phyloP scores from a whole-genome alignment of 2,888 invertebrate genomes.

The Drosophila pseudotalamancana region DNA sequence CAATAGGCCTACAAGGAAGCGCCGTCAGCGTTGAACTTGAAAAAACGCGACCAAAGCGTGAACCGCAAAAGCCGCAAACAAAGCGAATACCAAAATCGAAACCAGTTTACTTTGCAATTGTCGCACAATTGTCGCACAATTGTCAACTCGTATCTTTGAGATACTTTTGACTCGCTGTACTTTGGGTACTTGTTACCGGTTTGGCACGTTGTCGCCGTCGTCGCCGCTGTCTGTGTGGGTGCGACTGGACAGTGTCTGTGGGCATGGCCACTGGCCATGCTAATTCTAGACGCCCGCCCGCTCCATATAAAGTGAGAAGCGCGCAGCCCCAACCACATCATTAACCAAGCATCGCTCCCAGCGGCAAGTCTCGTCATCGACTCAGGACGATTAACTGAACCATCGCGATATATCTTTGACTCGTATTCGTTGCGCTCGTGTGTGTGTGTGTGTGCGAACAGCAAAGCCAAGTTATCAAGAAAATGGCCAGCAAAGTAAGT shows the following conservation, averaged over 20 bases:
- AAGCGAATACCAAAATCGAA: constrained; percentile 39
- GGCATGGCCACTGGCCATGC: constrained; percentile 20
- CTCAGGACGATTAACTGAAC: constrained; percentile 31
- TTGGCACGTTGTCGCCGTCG: constrained; percentile 44
- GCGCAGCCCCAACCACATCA: constrained; percentile 60
- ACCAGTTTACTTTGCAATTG: constrained; percentile 71
- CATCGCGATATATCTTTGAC: constrained; percentile 26
- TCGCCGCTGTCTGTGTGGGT: constrained; percentile 51
- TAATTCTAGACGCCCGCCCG: constrained; percentile 64
- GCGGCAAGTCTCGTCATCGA: constrained; percentile 52
- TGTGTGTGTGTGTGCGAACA: not conserved
- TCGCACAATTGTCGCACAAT: constrained; percentile 71
- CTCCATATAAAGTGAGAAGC: constrained; percentile 67
- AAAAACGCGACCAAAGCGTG: constrained; percentile 34
- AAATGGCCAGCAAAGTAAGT: constrained; percentile 82
- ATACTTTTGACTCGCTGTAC: constrained; percentile 42
- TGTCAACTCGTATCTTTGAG: constrained; percentile 61
- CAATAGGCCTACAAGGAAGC: constrained; percentile 73
- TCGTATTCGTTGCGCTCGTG: constrained; percentile 15
- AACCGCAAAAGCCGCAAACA: constrained; percentile 11
- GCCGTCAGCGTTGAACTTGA: constrained; percentile 67
- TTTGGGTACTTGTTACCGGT: constrained; percentile 64
- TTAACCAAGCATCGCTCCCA: constrained; percentile 58
- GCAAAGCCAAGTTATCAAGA: constrained; percentile 9
- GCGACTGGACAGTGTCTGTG: constrained; percentile 39